Evolutionary conservation across 1,140 invertebrate genomes (phyloP).

Genomic region (Mercenaria mercenaria): DNA sequence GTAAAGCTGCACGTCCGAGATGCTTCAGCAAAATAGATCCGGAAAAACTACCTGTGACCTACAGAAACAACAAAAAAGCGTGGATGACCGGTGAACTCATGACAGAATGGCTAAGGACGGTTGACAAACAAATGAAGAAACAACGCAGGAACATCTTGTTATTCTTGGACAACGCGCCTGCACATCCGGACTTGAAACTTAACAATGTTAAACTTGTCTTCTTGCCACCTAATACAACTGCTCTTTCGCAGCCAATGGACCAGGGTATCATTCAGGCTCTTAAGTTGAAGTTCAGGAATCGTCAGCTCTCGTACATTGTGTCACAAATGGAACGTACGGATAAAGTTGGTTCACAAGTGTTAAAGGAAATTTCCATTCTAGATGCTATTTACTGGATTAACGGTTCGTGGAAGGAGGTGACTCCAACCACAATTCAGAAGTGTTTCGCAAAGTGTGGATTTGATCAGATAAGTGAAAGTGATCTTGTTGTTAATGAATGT

Average conservation of each 20-base stretch:
- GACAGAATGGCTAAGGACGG: conserved; percentile 29
- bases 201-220: conserved; percentile 33
- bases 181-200: conserved; percentile 54
- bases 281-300: background rate
- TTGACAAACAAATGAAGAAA: conserved; percentile 63
- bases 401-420: conserved; percentile 36
- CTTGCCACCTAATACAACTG: background rate
- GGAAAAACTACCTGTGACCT: conserved; percentile 60
- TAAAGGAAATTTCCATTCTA: conserved; percentile 35
- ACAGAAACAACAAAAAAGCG: conserved; percentile 60
- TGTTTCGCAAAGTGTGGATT: conserved; percentile 54
- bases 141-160: conserved; percentile 66
- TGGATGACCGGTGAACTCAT: conserved; percentile 65
- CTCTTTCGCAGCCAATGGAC: background rate
- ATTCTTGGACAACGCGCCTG: conserved; percentile 70
- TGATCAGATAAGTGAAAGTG: background rate
- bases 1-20: conserved; percentile 57
- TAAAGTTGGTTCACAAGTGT: conserved; percentile 2
- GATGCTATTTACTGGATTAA: conserved; percentile 49
- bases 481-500: background rate
- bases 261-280: background rate
- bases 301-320: background rate
- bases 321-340: background rate
- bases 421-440: conserved; percentile 34
- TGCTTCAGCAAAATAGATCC: conserved; percentile 62